Base-by-base conservation (phyloP, 2,113 vertebrate species). In the Pelecanus crispus region DNA sequence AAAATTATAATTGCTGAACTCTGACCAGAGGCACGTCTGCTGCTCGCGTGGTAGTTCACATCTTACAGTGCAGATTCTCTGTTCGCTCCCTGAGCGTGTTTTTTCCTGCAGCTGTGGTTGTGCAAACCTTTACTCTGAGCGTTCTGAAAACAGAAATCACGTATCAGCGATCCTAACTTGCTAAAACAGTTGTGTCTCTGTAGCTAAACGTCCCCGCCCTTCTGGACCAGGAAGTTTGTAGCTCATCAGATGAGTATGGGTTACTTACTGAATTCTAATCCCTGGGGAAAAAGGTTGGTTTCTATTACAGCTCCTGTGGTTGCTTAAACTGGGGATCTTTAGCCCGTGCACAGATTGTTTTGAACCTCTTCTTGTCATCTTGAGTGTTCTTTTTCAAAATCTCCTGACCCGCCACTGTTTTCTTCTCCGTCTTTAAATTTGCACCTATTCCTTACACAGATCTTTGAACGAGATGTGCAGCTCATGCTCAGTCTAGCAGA, bases 401-500 rank as follows among this genome's bases (percentile, higher is more conserved):
- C 38, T 36, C 32, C 56, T 55, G 55, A 44, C 24, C 2, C 5
- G 0, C 10, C 31, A 4, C 52, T 6, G 4, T 68, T 86, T 81
- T 70, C 84, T 73, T 66, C 68, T n/a, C 44, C 0, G 10, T 31
- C 70, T 71, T 81, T 55, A n/a, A 1, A 34, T 73, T 56, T 81
- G 62, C 32, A 67, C 88, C 78, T 38, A 87, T 91, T 91, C 95
- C 97, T 82, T 44, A 32, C 8, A 2, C 72, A 74, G 81, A 31
- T 36, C 77, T 81, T 42, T 89, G 86, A 91, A 21, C 68, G 11
- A 85, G 62, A 77, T 21, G 40, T 72, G 77, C 20, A 32, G 42
- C 78, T 92, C 38, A 6, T 75, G 70, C 80, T 96, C 59, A 49
- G 87, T 95, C 96, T 94, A 61, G 92, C 96, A 95, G 81, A 9